Evolutionary conservation across 2,797 vertebrate genomes (phyloP).

Genomic region (Rhinophrynus dorsalis): DNA sequence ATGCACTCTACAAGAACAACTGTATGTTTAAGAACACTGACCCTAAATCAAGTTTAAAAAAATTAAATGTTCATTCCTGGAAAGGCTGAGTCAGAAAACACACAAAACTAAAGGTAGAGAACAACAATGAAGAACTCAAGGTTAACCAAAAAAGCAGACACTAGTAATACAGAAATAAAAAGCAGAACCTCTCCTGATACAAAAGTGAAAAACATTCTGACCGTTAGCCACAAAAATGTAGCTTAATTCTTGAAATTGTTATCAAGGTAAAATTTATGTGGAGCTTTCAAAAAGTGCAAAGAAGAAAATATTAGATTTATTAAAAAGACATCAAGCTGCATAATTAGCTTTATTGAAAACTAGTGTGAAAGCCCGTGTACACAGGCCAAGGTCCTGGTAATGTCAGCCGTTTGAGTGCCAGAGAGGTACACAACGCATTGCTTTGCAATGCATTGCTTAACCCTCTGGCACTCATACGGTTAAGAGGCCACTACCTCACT

Average conservation of each 20-base stretch:
- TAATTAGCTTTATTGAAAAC: too few relatives aligned
- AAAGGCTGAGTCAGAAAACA: conserved; percentile 14
- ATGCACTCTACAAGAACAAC: neutral
- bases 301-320: too few relatives aligned
- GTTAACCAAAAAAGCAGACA: conserved; percentile 44
- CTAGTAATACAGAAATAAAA: conserved; percentile 36
- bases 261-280: conserved; percentile 21
- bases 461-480: too few relatives aligned
- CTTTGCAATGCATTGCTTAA: too few relatives aligned
- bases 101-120: conserved; percentile 11
- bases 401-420: too few relatives aligned
- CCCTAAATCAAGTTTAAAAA: neutral
- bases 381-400: too few relatives aligned
- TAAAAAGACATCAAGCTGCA: too few relatives aligned
- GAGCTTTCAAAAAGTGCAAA: neutral
- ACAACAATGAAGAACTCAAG: conserved; percentile 26
- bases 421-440: too few relatives aligned
- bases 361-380: too few relatives aligned
- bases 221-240: conserved; percentile 21
- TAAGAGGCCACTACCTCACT: too few relatives aligned
- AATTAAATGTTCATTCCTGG: neutral
- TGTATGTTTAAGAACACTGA: neutral
- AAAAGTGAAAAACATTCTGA: conserved; percentile 29
- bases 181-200: conserved; percentile 29
- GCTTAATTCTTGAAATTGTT: conserved; percentile 18